phyloP scores from a whole-genome alignment of 1,140 invertebrate species.

The Triops longicaudatus region DNA sequence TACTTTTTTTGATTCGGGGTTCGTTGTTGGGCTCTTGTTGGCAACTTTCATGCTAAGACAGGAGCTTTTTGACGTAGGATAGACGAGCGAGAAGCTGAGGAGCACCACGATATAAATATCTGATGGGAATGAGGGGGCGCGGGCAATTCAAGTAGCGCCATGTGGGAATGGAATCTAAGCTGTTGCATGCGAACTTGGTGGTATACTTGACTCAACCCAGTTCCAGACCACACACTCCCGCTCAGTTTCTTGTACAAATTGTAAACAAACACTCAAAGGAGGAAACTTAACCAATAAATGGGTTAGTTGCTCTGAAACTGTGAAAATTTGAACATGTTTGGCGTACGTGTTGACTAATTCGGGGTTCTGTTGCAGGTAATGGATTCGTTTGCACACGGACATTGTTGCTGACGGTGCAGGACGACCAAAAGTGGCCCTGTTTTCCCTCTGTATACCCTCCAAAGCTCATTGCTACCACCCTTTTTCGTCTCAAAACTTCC shows the following conservation, averaged over 20 bases:
- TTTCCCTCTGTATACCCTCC: background rate
- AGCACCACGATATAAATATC: background rate
- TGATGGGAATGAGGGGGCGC: constrained; percentile 10
- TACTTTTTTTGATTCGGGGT: too few relatives aligned
- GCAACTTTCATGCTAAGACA: too few relatives aligned
- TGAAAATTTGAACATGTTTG: too few relatives aligned
- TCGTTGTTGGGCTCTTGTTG: background rate
- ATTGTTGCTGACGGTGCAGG: background rate
- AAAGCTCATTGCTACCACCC: too few relatives aligned
- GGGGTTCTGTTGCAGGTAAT: background rate
- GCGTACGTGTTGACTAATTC: background rate
- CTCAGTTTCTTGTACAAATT: background rate
- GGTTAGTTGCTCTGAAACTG: too few relatives aligned
- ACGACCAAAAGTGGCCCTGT: background rate
- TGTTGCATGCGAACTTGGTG: background rate
- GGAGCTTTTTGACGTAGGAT: too few relatives aligned
- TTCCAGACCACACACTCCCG: constrained; percentile 10
- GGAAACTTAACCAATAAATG: background rate
- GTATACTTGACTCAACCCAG: background rate
- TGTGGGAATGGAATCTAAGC: constrained; percentile 1
- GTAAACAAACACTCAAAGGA: background rate
- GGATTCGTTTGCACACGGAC: background rate
- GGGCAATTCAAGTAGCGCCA: constrained; percentile 14
- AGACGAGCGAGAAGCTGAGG: background rate
- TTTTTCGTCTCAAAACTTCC: background rate